Evolutionary conservation across 2,113 vertebrate species (phyloP), one percentile per base, ranked within the genome.

Genomic region (Trichechus manatus): DNA sequence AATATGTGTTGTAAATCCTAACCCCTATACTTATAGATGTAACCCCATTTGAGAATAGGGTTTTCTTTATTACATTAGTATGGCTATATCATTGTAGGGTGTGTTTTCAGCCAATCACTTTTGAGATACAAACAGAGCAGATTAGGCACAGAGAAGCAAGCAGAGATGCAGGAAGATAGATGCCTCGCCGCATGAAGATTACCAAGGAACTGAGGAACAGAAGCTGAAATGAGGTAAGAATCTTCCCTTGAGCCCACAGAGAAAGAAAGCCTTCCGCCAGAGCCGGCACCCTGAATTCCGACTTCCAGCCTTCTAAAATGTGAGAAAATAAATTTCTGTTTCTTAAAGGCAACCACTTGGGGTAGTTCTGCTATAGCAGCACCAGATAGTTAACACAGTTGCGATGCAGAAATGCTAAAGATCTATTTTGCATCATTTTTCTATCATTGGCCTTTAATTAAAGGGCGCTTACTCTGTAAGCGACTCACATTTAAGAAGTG

Each of bases 381-480:
- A 74, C 20, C 20, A 72, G 33, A 20, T 36, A 72, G 19, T 19
- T 72, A 50, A 50, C 44, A 50, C 4, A 39, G 44, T 50, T 33
- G 5, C 8, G 27, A n/a, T 75, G 1, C 5, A 87, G 27, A 95
- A 56, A 1, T 47, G 93, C 13, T 42, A 64, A 81, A 80, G 31
- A 39, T n/a, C 17, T 75, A 74, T 53, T 80, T 86, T n/a, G 39
- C 7, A 39, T 95, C 63, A 39, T 75, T 95, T 77, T 91, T 82
- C 81, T 95, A 39, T 56, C 15, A 63, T 1, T 93, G 44, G 8
- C 5, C 44, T 70, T 93, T 84, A 53, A 91, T 64, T 74, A 79
- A 94, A 74, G 36, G 27, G 36, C 6, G 68, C 3, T 56, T 91
- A 47, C 25, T 87, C 47, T 83, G 0, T 39, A 79, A 47, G 39